A percentile compares a stretch with the other conserved stretches of the same genome.
Conservation (phyloP, 1,140 invertebrate species). For the Pollicipes pollicipes region DNA sequence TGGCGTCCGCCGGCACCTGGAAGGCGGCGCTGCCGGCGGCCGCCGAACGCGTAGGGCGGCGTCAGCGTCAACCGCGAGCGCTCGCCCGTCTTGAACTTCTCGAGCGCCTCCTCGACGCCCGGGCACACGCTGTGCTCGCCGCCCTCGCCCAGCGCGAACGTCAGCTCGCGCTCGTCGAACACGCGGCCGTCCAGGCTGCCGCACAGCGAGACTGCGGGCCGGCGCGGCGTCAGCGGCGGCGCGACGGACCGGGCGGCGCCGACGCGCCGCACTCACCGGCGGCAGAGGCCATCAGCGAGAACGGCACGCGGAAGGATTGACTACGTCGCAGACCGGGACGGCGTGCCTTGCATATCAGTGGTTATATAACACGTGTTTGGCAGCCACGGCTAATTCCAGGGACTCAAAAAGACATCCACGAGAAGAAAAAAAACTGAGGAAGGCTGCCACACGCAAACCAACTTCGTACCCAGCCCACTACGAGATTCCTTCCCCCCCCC, state of each 20-base stretch:
- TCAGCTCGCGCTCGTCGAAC: slow-evolving; percentile 57
- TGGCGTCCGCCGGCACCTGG: slow-evolving; percentile 57
- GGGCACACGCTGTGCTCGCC: slow-evolving; percentile 48
- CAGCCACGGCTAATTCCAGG: too few species aligned
- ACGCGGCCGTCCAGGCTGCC: slow-evolving; percentile 45
- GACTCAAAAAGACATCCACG: too few species aligned
- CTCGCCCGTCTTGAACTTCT: slow-evolving; percentile 66
- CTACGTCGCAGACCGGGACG: too few species aligned
- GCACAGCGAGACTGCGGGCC: slow-evolving; percentile 49
- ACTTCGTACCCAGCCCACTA: too few species aligned
- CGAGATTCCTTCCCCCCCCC: too few species aligned
- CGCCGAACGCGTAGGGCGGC: slow-evolving; percentile 64
- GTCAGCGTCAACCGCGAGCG: slow-evolving; percentile 54
- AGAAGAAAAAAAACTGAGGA: too few species aligned
- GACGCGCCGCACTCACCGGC: neutral
- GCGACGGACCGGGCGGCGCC: too few species aligned
- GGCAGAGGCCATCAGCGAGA: too few species aligned
- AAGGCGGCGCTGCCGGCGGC: slow-evolving; percentile 45
- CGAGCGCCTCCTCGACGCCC: slow-evolving; percentile 67
- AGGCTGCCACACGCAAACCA: too few species aligned
- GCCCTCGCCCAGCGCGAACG: slow-evolving; percentile 75
- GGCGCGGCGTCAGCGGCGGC: neutral
- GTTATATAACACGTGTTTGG: too few species aligned
- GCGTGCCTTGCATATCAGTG: too few species aligned
- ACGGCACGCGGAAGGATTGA: too few species aligned